A percentile compares a stretch with the other conserved stretches of the same genome.
Conservation (phyloP, 2,888 invertebrate species). For the Agrotis ipsilon region DNA sequence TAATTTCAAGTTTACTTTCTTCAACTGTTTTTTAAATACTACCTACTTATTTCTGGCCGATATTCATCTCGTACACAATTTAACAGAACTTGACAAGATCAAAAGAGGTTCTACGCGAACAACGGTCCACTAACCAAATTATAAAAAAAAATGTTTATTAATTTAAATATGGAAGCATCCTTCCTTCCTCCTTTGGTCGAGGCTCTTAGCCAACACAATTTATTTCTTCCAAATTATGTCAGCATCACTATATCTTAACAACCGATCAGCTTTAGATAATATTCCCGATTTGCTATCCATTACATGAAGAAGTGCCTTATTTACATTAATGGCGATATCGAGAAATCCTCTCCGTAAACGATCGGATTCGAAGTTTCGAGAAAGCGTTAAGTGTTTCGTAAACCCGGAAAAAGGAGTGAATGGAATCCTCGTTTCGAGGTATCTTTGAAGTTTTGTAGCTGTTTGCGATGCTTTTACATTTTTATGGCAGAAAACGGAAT, state of each 20-base stretch:
- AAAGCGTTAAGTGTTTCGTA: slow-evolving; percentile 16
- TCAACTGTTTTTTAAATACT: no score
- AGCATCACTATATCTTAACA: slow-evolving; percentile 1
- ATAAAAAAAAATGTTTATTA: no score
- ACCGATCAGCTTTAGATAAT: slow-evolving; percentile 34
- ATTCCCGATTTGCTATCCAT: slow-evolving; percentile 25
- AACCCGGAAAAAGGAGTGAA: neutral
- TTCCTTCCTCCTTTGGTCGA: no score
- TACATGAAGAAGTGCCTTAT: slow-evolving; percentile 31
- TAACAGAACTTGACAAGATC: no score
- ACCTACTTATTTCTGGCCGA: no score
- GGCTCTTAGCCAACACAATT: no score
- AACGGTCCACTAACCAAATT: no score
- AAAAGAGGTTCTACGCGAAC: no score
- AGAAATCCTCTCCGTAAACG: slow-evolving; percentile 13
- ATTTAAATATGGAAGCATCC: no score
- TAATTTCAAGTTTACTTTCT: no score
- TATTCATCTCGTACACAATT: no score
- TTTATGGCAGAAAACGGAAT: neutral
- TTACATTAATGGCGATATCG: slow-evolving; percentile 22
- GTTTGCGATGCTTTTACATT: neutral
- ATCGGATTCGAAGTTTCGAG: slow-evolving; percentile 9
- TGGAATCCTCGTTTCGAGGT: neutral
- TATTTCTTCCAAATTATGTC: neutral
- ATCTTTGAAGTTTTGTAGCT: slow-evolving; percentile 1